Base-by-base conservation (phyloP, 2,888 invertebrate species). In the Pyralis farinalis region DNA sequence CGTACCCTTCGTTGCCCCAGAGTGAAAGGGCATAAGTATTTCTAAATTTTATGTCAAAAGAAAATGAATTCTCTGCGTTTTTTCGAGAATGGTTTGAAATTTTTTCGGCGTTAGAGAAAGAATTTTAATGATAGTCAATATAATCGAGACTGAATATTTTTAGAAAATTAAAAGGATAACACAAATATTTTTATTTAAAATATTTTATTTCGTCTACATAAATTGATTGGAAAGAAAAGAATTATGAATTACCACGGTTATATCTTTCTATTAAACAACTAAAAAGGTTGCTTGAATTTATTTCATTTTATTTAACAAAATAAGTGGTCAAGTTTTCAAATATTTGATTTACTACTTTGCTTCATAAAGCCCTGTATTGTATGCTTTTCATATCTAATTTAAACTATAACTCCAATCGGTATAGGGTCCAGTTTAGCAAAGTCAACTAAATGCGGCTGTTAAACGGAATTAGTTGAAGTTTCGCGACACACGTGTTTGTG, bases 401-500 rank as follows among this genome's bases (percentile, higher is more conserved):
- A 33, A 39, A 30, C 54, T 50, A 46, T 52, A 53, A 37, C 4
- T 0, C 0, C 3, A 11, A n/a, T 35, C 8, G 31, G 5, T 46
- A 53, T 63, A 72, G 51, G 51, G 66, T 53, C 43, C 48, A 49
- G 44, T 58, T 58, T 59, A 41, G 45, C 41, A 4, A 3, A 37
- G 38, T 47, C 27, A 27, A 12, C 39, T 33, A 49, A 42, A 52
- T 42, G 42, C 44, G 42, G 56, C 61, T 63, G 64, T 65, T 65
- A 67, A 60, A 57, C 47, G 52, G 63, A 68, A 70, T 76, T 71
- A 73, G 62, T 50, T 50, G 45, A 68, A 73, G 70, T 73, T 73
- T 62, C 47, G 67, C 71, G 69, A 63, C 70, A 76, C 78, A 76
- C 78, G 77, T 79, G 76, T 67, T 59, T 55, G 43, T 50, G 72